Percentiles rank a stretch among this genome's conserved stretches.
phyloP scores from a whole-genome alignment of 2,797 vertebrate genomes.

The Esox lucius region DNA sequence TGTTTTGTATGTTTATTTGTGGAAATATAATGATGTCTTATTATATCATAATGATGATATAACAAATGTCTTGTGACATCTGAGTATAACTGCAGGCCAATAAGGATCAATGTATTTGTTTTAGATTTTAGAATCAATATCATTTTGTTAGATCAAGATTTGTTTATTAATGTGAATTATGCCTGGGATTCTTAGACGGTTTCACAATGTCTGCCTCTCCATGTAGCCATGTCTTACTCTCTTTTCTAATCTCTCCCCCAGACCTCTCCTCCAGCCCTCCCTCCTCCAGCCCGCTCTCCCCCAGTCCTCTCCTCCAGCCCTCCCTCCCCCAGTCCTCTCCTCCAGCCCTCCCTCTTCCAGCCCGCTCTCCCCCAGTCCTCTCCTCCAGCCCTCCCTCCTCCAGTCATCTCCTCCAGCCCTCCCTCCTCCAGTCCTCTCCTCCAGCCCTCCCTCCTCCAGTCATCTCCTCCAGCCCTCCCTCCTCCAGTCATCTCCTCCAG shows the following conservation, averaged over 20 bases:
- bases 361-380: not conserved
- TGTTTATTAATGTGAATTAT: constrained; percentile 16
- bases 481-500: too few species aligned
- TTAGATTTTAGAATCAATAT: constrained; percentile 1
- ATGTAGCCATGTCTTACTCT: not conserved
- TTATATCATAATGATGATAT: too few species aligned
- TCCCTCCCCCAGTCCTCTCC: too few species aligned
- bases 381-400: too few species aligned
- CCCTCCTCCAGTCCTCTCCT: too few species aligned
- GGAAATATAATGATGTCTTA: not conserved
- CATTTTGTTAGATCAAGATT: constrained; percentile 18
- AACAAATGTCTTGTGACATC: constrained; percentile 8
- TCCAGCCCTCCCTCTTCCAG: not conserved
- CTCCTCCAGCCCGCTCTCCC: not conserved
- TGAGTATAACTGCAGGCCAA: not conserved
- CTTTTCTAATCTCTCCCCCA: not conserved
- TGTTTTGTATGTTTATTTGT: constrained; percentile 32
- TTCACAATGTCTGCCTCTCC: constrained; percentile 7
- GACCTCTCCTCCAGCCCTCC: not conserved
- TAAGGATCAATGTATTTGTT: constrained; percentile 2
- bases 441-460: too few species aligned
- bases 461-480: too few species aligned
- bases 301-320: not conserved
- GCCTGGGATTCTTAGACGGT: constrained; percentile 1
- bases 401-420: too few species aligned